Evolutionary conservation across 2,797 vertebrate genomes (phyloP).

Genomic region (Aulostomus chinensis): DNA sequence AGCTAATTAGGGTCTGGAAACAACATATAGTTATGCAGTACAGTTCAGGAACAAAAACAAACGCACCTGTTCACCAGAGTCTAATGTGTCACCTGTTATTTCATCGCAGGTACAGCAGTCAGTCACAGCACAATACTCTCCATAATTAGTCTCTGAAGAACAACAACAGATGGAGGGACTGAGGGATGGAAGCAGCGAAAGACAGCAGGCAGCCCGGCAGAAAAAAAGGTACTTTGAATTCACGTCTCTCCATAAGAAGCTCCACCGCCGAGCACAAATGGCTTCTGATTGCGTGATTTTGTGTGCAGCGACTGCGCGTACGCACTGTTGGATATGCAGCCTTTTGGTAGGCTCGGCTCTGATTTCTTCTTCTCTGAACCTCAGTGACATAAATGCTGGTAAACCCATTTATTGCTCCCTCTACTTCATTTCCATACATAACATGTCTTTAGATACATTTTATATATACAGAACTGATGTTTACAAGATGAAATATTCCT

Average conservation of each 20-base stretch:
- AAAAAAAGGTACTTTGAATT: constrained; percentile 6
- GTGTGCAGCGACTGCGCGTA: constrained; percentile 1
- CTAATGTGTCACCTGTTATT: constrained; percentile 67
- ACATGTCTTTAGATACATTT: background rate
- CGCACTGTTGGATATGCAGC: background rate
- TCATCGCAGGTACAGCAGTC: constrained; percentile 69
- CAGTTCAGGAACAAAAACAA: constrained; percentile 57
- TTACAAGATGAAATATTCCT: too few relatives aligned
- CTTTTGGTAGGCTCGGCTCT: constrained; percentile 16
- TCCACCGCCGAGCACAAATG: constrained; percentile 25
- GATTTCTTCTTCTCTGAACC: background rate
- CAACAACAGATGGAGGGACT: constrained; percentile 71
- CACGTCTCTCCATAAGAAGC: constrained; percentile 18
- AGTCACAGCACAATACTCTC: constrained; percentile 74
- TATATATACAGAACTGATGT: background rate
- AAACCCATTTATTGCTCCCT: background rate
- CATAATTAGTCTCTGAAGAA: constrained; percentile 78
- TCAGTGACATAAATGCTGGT: background rate
- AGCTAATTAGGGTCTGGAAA: constrained; percentile 64
- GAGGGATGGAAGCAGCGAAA: constrained; percentile 27
- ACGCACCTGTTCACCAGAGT: constrained; percentile 67
- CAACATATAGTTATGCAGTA: constrained; percentile 49
- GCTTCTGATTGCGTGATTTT: constrained; percentile 28
- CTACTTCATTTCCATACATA: background rate
- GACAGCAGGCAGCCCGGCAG: constrained; percentile 24